Conservation (phyloP, 2,797 vertebrate genomes). For the Gallinago nigripennis region DNA sequence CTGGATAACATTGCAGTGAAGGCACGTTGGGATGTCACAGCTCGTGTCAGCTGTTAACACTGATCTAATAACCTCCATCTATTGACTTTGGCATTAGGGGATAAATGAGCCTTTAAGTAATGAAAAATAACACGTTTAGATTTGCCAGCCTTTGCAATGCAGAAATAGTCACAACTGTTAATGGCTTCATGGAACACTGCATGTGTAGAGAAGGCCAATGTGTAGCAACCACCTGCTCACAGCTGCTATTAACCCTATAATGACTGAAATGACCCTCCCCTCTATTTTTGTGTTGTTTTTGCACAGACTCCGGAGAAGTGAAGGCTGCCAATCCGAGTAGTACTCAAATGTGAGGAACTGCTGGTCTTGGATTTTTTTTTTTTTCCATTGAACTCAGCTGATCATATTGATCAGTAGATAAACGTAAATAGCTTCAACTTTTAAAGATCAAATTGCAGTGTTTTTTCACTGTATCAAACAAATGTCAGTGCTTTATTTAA, state of each 20-base stretch:
- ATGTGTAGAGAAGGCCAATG: constrained; percentile 77
- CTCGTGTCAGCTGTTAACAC: constrained; percentile 72
- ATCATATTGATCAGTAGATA: constrained; percentile 99
- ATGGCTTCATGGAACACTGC: constrained; percentile 74
- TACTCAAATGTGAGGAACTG: constrained; percentile 86
- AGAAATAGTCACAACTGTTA: constrained; percentile 69
- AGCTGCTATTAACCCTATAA: constrained; percentile 81
- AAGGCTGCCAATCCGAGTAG: constrained; percentile 90
- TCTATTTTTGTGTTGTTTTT: constrained; percentile 82
- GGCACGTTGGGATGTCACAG: constrained; percentile 82
- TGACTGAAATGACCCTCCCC: constrained; percentile 81
- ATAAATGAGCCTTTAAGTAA: constrained; percentile 58
- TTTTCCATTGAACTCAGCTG: constrained; percentile 90
- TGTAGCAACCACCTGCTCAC: constrained; percentile 78
- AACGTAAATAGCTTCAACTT: constrained; percentile 87
- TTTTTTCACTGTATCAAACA: constrained; percentile 94
- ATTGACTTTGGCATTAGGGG: constrained; percentile 63
- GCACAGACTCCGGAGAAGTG: constrained; percentile 86
- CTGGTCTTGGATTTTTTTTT: constrained; percentile 81
- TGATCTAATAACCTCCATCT: constrained; percentile 75
- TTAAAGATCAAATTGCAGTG: constrained; percentile 89
- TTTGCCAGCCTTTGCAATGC: constrained; percentile 69
- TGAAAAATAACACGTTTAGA: constrained; percentile 48
- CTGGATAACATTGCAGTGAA: constrained; percentile 78
- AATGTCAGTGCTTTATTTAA: constrained; percentile 90